Evolutionary conservation across 2,797 vertebrate species (phyloP).

Genomic region (Fistularia tabacaria): DNA sequence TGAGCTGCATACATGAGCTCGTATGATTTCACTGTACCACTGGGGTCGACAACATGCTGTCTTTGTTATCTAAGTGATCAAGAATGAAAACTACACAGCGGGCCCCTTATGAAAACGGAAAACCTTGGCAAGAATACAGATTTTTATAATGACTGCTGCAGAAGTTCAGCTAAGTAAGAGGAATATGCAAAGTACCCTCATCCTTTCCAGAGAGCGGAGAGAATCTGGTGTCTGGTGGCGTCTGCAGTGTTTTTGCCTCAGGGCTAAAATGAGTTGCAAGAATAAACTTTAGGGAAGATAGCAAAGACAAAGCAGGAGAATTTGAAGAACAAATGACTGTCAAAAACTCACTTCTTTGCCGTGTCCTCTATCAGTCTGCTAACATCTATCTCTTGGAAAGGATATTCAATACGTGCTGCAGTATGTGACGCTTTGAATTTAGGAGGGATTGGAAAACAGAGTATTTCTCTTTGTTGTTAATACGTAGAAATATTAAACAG

Average conservation of each 20-base stretch:
- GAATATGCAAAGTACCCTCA: constrained; percentile 31
- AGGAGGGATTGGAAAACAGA: too few species aligned
- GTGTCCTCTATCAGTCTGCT: constrained; percentile 10
- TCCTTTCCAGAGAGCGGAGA: constrained; percentile 23
- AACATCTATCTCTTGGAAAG: not conserved
- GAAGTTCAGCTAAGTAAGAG: constrained; percentile 33
- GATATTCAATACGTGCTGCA: too few species aligned
- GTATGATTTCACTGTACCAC: not conserved
- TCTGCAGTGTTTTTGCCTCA: constrained; percentile 30
- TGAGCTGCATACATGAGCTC: not conserved
- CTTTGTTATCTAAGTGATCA: constrained; percentile 33
- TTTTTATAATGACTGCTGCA: constrained; percentile 26
- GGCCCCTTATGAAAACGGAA: constrained; percentile 19
- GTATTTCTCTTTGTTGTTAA: too few species aligned
- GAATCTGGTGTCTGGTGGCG: constrained; percentile 33
- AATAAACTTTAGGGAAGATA: constrained; percentile 27
- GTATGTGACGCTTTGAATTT: too few species aligned
- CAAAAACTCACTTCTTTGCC: constrained; percentile 2
- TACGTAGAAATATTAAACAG: too few species aligned
- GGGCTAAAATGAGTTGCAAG: constrained; percentile 33
- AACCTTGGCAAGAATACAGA: constrained; percentile 29
- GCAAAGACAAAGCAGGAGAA: constrained; percentile 20
- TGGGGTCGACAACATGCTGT: not conserved
- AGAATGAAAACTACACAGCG: constrained; percentile 21
- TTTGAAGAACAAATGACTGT: constrained; percentile 21